These are phyloP conservation scores for Triplophysa siluroides DNA, from an alignment of 2,113 vertebrate genomes.

Conservation along the genomic window DNA sequence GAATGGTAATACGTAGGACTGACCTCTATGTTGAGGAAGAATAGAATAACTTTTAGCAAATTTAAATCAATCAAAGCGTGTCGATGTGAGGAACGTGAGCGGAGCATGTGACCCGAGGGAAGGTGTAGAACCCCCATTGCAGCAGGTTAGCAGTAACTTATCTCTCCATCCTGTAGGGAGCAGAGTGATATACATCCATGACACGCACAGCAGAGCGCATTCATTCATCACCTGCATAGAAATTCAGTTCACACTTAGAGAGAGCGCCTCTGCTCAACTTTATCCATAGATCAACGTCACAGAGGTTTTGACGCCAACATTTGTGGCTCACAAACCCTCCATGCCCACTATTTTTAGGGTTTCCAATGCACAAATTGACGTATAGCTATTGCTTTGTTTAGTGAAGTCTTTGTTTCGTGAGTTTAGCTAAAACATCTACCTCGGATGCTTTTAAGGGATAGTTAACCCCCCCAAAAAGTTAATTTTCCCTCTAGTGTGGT, in stretches of 20 bases:
- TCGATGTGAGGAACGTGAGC: neutral
- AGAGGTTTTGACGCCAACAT: slow-evolving; percentile 37
- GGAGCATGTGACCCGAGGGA: neutral
- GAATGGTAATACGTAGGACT: neutral
- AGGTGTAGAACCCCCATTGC: slow-evolving; percentile 55
- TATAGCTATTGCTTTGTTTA: slow-evolving; percentile 18
- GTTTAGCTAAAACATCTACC: neutral
- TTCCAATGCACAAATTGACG: neutral
- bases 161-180: slow-evolving; percentile 52
- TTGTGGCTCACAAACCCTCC: slow-evolving; percentile 20
- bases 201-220: slow-evolving; percentile 54
- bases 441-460: neutral
- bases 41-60: slow-evolving; percentile 1
- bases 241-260: slow-evolving; percentile 52
- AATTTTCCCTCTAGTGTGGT: too few species aligned
- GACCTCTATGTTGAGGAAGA: neutral
- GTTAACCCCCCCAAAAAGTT: too few species aligned
- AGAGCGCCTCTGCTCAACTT: slow-evolving; percentile 38
- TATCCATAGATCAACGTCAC: slow-evolving; percentile 59
- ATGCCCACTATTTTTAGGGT: neutral
- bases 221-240: slow-evolving; percentile 60
- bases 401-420: slow-evolving; percentile 13
- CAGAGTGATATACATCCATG: slow-evolving; percentile 63
- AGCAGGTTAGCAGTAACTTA: slow-evolving; percentile 60
- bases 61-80: neutral